These are phyloP conservation scores for Xiphorhynchus erythropygius DNA, from an alignment of 2,797 vertebrate species.

Conservation along the genomic window DNA sequence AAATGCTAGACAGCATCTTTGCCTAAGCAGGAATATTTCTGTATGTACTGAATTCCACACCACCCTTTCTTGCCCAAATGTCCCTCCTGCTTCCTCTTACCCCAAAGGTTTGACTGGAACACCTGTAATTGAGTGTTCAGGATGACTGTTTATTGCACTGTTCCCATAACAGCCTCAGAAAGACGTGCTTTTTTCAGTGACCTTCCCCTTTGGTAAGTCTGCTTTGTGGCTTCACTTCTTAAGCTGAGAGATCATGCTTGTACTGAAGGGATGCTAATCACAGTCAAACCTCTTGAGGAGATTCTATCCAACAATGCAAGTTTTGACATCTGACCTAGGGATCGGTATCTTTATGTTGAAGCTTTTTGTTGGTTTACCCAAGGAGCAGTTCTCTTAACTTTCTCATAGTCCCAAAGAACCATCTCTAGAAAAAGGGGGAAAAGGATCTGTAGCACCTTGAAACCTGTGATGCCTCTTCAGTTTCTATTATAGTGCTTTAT, in stretches of 20 bases:
- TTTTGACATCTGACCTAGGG: neutral
- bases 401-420: neutral
- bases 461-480: constrained; percentile 20
- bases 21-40: constrained; percentile 16
- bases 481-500: constrained; percentile 5
- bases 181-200: constrained; percentile 54
- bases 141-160: constrained; percentile 76
- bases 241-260: constrained; percentile 35
- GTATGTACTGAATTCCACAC: neutral
- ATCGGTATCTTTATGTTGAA: neutral
- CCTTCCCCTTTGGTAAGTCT: constrained; percentile 73
- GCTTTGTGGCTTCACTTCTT: constrained; percentile 45
- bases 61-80: neutral
- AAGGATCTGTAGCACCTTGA: constrained; percentile 32
- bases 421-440: neutral
- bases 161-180: constrained; percentile 69
- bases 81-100: neutral
- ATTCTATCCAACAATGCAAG: neutral
- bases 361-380: neutral
- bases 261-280: constrained; percentile 35
- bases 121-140: constrained; percentile 35
- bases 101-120: constrained; percentile 41
- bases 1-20: constrained; percentile 6
- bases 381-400: neutral
- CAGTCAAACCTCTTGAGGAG: neutral